Evolutionary conservation across 1,140 invertebrate genomes (phyloP), one percentile per base, ranked within the genome.

Genomic region (Sesamia nonagrioides): DNA sequence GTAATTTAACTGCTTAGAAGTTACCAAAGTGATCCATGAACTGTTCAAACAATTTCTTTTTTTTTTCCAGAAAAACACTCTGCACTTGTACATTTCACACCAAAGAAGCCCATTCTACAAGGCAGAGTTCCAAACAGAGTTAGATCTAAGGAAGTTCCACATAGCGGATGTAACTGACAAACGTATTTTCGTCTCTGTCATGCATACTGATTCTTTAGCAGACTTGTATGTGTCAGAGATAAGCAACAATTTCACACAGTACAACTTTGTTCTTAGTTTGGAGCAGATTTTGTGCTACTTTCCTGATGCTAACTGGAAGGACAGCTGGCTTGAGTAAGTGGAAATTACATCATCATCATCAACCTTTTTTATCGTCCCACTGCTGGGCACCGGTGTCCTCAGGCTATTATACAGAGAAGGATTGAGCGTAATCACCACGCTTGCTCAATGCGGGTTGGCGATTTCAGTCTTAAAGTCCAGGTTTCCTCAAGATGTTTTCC

Each of bases 231-330:
- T 97, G 6, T 97, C 97, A 0, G 96, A 97, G 87, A 95, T 97
- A 71, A 90, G 93, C 68, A 95, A 92, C 15, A 95, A 95, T 35
- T 95, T 96, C 79, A 95, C 95, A 1, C 88, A 95, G 71, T 95
- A 96, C 82, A 94, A 95, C 79, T 99, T 98, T 88, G 96, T 97
- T 0, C 92, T 98, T 37, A 98, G 98, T 0, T 92, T 99, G 66
- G 96, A 98, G 84, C 96, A 97, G 76, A 96, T 99, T 37, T 95
- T 99, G 52, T 98, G 97, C 79, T 98, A 97, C 89, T 98, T 98
- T 88, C 97, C 97, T 0, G 97, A 97, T 85, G 96, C 94, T 2
- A 97, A 97, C 11, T 98, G 97, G 96, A 97, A 97, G 83, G 95
- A 97, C 45, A 97, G 97, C 58, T 98, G 98, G 97, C 89, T 98